phyloP scores from a whole-genome alignment of 2,797 vertebrate genomes.

The Thaleichthys pacificus region DNA sequence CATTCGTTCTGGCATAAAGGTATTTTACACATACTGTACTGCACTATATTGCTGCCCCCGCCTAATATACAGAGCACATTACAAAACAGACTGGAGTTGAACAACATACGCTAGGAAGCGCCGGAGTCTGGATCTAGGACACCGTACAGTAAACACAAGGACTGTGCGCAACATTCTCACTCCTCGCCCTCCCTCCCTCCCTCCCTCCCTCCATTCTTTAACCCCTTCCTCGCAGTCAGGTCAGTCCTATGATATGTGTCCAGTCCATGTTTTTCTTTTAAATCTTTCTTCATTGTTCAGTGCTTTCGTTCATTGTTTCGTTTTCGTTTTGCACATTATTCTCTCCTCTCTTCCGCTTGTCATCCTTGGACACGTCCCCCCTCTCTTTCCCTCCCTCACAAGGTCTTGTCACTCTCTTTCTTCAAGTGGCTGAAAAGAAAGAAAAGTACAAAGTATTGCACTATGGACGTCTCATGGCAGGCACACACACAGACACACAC shows the following conservation, averaged over 20 bases:
- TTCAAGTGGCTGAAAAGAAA: constrained; percentile 89
- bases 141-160: constrained; percentile 50
- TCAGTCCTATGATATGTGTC: constrained; percentile 28
- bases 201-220: constrained; percentile 38
- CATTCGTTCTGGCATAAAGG: constrained; percentile 74
- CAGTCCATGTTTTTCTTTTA: constrained; percentile 39
- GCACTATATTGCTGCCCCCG: constrained; percentile 60
- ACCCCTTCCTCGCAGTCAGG: constrained; percentile 40
- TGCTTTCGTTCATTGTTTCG: constrained; percentile 50
- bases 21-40: constrained; percentile 77
- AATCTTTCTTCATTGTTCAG: constrained; percentile 53
- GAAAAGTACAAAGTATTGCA: background rate
- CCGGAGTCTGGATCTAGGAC: constrained; percentile 53
- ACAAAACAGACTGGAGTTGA: constrained; percentile 64
- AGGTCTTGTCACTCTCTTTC: constrained; percentile 98
- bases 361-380: constrained; percentile 35
- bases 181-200: constrained; percentile 30
- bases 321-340: constrained; percentile 44
- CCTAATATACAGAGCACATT: constrained; percentile 74
- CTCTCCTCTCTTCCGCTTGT: constrained; percentile 38
- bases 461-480: background rate
- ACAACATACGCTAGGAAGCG: constrained; percentile 59
- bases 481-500: background rate
- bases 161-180: constrained; percentile 51
- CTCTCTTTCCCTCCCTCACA: constrained; percentile 81